Conservation (phyloP, 2,888 invertebrate species). For the Smittia sp. region DNA sequence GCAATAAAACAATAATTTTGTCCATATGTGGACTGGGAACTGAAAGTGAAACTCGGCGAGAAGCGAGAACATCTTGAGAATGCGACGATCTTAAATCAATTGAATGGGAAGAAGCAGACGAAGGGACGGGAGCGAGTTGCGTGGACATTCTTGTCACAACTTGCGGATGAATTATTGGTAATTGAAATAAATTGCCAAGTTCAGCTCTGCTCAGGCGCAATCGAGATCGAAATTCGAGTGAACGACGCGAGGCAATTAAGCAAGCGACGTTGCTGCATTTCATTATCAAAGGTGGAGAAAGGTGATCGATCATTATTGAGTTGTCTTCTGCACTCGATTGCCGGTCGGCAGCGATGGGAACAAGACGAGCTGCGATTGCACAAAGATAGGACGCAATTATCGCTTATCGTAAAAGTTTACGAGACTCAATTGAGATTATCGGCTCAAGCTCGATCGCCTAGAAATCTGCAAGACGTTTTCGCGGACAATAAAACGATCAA, state of each 20-base stretch:
- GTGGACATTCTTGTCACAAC: neutral
- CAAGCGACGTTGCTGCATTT: slow-evolving; percentile 5
- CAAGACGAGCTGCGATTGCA: too few relatives aligned
- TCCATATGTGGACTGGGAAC: slow-evolving; percentile 16
- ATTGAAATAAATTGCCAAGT: slow-evolving; percentile 19
- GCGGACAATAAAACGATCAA: too few relatives aligned
- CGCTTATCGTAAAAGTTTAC: neutral
- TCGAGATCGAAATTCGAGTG: neutral
- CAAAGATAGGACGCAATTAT: neutral
- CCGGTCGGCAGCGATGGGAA: too few relatives aligned
- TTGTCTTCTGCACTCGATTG: neutral
- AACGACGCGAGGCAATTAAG: slow-evolving; percentile 3
- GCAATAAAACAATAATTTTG: slow-evolving; percentile 32
- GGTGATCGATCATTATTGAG: slow-evolving; percentile 35
- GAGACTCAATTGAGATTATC: neutral
- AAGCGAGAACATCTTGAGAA: slow-evolving; percentile 7
- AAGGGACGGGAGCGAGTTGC: neutral
- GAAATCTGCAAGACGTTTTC: neutral
- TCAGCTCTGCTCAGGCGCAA: neutral
- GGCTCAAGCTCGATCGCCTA: neutral
- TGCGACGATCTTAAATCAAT: neutral
- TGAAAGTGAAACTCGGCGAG: slow-evolving; percentile 14
- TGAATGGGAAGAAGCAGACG: neutral
- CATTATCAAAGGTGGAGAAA: slow-evolving; percentile 20
- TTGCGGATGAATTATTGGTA: slow-evolving; percentile 10